A percentile compares a stretch with the other conserved stretches of the same genome.
Evolutionary conservation across 2,797 vertebrate genomes (phyloP).

Genomic region (Bothrops alternatus): DNA sequence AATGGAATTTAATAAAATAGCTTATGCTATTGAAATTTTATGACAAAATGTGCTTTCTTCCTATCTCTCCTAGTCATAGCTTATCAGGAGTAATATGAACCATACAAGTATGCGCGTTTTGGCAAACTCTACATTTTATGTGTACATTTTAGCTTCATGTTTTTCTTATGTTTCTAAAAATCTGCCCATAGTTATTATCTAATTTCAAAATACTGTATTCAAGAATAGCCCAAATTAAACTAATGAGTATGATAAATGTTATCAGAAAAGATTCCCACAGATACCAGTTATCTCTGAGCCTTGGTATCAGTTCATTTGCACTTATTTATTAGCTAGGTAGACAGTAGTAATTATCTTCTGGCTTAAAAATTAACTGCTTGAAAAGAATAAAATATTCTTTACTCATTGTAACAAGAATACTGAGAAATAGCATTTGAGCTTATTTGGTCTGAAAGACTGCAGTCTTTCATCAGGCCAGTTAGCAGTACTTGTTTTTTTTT

Average conservation of each 20-base stretch:
- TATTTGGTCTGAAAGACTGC: background rate
- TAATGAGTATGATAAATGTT: background rate
- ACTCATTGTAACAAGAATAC: background rate
- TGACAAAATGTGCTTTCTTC: background rate
- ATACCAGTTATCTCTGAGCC: background rate
- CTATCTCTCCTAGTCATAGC: background rate
- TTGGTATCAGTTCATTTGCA: background rate
- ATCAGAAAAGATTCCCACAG: slow-evolving; percentile 1
- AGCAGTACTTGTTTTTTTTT: slow-evolving; percentile 9
- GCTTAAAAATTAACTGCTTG: fast-evolving
- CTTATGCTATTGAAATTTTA: background rate
- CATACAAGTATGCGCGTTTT: background rate
- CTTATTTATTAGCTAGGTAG: background rate
- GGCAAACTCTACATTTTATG: background rate
- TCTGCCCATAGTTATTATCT: background rate
- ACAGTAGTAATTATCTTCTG: background rate
- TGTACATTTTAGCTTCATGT: background rate
- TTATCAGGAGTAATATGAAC: background rate
- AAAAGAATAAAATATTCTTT: background rate
- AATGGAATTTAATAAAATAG: background rate
- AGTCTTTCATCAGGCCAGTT: slow-evolving; percentile 75
- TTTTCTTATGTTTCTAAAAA: background rate
- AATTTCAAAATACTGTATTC: background rate
- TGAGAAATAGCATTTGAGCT: background rate
- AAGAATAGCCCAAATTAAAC: background rate